Evolutionary conservation across 2,113 vertebrate species (phyloP).

Genomic region (Oryzias woworae): DNA sequence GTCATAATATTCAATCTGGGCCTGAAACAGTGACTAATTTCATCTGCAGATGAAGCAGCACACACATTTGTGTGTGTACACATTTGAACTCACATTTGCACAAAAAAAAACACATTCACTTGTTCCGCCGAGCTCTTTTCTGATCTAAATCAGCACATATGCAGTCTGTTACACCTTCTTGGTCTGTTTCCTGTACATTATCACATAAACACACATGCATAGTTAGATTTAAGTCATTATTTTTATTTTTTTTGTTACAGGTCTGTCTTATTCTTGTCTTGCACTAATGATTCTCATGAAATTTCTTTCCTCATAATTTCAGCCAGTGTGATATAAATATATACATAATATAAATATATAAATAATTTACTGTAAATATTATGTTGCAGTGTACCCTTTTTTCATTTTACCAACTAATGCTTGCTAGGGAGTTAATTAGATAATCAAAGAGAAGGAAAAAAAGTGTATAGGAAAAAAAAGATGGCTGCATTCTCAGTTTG

Average conservation of each 20-base stretch:
- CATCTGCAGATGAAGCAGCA: constrained; percentile 35
- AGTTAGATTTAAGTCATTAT: constrained; percentile 4
- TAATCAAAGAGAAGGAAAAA: constrained; percentile 80
- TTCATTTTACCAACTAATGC: constrained; percentile 92
- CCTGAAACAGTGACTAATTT: constrained; percentile 42
- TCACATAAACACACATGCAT: constrained; percentile 1
- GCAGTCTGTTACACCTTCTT: constrained; percentile 49
- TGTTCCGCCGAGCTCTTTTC: constrained; percentile 10
- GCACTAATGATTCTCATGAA: constrained; percentile 80
- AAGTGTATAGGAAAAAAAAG: constrained; percentile 91
- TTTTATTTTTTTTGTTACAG: constrained; percentile 33
- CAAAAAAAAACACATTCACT: constrained; percentile 24
- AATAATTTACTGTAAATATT: constrained; percentile 97
- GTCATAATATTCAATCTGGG: constrained; percentile 35
- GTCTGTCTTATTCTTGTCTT: constrained; percentile 79
- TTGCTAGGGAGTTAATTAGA: constrained; percentile 88
- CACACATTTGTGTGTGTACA: constrained; percentile 28
- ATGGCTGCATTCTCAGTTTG: constrained; percentile 77
- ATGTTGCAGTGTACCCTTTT: constrained; percentile 89
- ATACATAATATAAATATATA: constrained; percentile 76
- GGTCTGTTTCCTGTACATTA: constrained; percentile 12
- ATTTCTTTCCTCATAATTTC: constrained; percentile 78
- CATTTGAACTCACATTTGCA: constrained; percentile 41
- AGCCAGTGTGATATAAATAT: constrained; percentile 77
- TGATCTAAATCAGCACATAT: constrained; percentile 38